These are phyloP conservation scores for Phyllostomus discolor DNA, from an alignment of 2,113 vertebrate species.

Conservation along the genomic window DNA sequence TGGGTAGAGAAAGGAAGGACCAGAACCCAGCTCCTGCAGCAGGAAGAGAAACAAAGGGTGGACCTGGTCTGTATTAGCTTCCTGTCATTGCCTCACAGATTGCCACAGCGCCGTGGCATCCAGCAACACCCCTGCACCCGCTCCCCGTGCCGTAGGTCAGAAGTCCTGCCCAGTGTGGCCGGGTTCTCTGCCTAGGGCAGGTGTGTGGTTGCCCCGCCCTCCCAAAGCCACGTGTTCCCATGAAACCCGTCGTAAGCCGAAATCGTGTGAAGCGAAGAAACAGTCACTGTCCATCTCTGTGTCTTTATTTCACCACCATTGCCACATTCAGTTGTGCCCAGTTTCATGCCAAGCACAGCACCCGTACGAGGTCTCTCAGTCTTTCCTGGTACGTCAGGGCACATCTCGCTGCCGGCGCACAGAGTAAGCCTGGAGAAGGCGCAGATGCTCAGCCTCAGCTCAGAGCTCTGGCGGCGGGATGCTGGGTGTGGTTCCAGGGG, in stretches of 20 bases:
- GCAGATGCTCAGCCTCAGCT: neutral
- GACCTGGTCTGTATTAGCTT: neutral
- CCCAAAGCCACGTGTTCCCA: neutral
- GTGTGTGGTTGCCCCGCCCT: too few species aligned
- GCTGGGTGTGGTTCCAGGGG: neutral
- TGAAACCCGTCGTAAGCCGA: neutral
- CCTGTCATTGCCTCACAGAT: neutral
- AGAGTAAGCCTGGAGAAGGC: neutral
- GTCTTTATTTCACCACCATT: neutral
- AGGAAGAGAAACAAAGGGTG: neutral
- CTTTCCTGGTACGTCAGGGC: neutral
- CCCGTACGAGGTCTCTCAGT: neutral
- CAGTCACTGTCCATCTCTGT: neutral
- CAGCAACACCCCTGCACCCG: neutral
- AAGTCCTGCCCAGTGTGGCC: neutral
- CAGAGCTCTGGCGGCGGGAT: neutral
- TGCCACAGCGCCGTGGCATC: neutral
- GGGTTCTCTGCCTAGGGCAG: neutral
- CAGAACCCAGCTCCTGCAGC: too few species aligned
- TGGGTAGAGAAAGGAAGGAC: neutral
- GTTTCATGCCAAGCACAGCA: neutral
- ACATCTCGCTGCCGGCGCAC: neutral
- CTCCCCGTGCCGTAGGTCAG: neutral
- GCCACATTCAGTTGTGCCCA: neutral
- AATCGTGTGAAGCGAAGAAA: neutral